A percentile compares a stretch with the other conserved stretches of the same genome.
Evolutionary conservation across 1,140 invertebrate genomes (phyloP).

Genomic region (Pentalonia nigronervosa): DNA sequence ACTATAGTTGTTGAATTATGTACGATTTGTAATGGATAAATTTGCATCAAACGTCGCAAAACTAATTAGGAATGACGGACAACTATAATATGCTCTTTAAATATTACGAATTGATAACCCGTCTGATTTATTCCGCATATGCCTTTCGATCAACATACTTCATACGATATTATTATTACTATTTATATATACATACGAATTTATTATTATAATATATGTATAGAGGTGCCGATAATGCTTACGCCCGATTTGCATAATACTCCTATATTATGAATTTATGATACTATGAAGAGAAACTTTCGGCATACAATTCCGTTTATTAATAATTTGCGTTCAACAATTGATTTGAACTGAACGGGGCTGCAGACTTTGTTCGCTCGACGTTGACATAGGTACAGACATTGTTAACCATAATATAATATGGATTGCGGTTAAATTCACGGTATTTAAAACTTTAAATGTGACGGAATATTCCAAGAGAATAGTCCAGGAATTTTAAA

Average conservation of each 20-base stretch:
- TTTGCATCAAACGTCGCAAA: neutral
- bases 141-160: neutral
- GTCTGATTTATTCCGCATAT: neutral
- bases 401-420: neutral
- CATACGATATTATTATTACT: neutral
- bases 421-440: neutral
- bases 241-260: neutral
- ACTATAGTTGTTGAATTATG: neutral
- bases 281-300: neutral
- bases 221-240: neutral
- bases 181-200: neutral
- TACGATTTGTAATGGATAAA: neutral
- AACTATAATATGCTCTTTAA: neutral
- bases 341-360: neutral
- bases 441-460: no score
- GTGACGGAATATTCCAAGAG: neutral
- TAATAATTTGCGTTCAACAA: neutral
- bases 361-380: neutral
- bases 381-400: neutral
- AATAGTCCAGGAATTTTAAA: neutral
- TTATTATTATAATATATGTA: neutral
- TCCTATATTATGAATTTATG: neutral
- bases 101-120: neutral
- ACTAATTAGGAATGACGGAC: neutral
- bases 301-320: neutral